Percentiles rank a stretch among this genome's conserved stretches.
Conservation (phyloP, 1,140 invertebrate genomes). For the Babylonia areolata region DNA sequence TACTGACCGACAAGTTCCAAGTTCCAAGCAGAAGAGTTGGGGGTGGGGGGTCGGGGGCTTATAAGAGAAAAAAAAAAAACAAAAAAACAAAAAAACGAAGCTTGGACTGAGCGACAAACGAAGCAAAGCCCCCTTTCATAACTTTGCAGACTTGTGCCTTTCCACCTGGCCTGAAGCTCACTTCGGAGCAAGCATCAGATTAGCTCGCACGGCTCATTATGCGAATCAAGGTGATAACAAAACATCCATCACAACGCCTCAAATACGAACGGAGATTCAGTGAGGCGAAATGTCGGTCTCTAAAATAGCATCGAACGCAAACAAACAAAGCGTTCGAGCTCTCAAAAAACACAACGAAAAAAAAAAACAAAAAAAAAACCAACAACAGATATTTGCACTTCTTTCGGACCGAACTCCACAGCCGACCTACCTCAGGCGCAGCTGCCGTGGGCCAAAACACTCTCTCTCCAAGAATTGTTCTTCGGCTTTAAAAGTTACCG, state of each 20-base stretch:
- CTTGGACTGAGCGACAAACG: not conserved
- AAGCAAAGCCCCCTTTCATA: constrained; percentile 7
- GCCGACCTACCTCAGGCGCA: constrained; percentile 28
- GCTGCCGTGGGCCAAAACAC: constrained; percentile 24
- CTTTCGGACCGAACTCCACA: not conserved
- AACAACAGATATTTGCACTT: constrained; percentile 18
- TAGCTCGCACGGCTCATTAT: constrained; percentile 22
- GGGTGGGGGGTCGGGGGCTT: too few species aligned
- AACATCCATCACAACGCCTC: not conserved
- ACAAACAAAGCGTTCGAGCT: too few species aligned
- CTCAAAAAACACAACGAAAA: not conserved
- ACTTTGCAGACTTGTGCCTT: not conserved
- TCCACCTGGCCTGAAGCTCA: not conserved
- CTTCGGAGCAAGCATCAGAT: not conserved
- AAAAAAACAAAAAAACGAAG: too few species aligned
- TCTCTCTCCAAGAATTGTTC: not conserved
- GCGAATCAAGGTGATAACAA: constrained; percentile 26
- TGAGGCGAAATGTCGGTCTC: not conserved
- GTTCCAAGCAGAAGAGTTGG: too few species aligned
- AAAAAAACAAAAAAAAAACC: not conserved
- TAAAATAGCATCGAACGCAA: too few species aligned
- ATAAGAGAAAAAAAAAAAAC: too few species aligned
- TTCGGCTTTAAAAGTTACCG: constrained; percentile 26
- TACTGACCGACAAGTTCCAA: too few species aligned
- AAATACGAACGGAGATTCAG: not conserved